A percentile compares a stretch with the other conserved stretches of the same genome.
Evolutionary conservation across 2,888 invertebrate species (phyloP).

Genomic region (Phytoseiulus persimilis): DNA sequence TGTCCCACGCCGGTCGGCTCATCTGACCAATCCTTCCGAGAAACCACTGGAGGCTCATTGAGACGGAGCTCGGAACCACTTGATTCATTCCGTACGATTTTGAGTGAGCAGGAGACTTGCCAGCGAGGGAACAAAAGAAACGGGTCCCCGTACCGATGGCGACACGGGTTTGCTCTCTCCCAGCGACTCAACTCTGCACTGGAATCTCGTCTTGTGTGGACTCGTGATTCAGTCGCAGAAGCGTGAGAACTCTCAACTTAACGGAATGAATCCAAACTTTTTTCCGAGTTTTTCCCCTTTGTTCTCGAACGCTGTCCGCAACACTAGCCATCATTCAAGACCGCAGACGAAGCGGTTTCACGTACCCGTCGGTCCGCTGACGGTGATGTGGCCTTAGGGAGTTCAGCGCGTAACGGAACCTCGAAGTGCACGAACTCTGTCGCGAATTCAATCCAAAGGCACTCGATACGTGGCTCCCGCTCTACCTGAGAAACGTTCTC

Average conservation of each 20-base stretch:
- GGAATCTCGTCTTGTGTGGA: no score
- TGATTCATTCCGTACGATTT: background rate
- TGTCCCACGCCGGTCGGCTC: background rate
- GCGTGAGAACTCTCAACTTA: background rate
- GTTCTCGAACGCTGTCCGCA: background rate
- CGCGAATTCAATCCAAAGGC: background rate
- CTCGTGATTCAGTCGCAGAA: no score
- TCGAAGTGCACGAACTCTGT: background rate
- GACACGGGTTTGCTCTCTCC: background rate
- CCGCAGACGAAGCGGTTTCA: background rate
- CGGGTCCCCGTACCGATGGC: background rate
- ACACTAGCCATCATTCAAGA: background rate
- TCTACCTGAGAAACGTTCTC: background rate
- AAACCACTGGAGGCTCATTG: background rate
- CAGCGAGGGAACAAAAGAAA: background rate
- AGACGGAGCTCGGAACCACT: background rate
- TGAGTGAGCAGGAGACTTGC: background rate
- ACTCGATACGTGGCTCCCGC: background rate
- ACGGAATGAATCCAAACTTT: background rate
- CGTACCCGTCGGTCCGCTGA: background rate
- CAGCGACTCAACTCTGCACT: background rate
- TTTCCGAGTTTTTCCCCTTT: background rate
- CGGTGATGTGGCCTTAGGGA: no score
- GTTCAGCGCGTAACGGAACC: no score
- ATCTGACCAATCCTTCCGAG: background rate